Base-by-base conservation (phyloP, 2,113 vertebrate species). In the Nycticebus coucang region DNA sequence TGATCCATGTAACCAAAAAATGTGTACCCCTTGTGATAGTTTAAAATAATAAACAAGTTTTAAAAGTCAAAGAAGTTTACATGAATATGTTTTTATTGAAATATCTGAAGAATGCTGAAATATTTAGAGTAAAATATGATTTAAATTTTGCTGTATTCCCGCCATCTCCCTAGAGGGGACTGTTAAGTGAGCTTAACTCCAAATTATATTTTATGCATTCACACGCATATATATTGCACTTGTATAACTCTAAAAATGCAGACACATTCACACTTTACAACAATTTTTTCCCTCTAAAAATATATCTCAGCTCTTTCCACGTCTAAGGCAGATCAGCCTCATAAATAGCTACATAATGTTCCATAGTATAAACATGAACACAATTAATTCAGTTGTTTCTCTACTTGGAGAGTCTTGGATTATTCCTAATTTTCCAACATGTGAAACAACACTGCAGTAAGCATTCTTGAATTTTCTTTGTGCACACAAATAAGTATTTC, bases 211-310 rank as follows among this genome's bases (percentile, higher is more conserved):
- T 45, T 60, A 88, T 69, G 17, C 68, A 92, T 45, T 68, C 77
- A 69, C 2, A 53, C 53, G 19, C 22, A 77, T 13, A 75, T 50
- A 59, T 37, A 68, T 3, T 30, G 19, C 17, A 30, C 4, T 21
- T 45, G 5, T 72, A 60, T 21, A 78, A 77, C 50, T 78, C 68
- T 60, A 53, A n/a, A 88, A 60, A 77, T 35, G 35, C 9, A 68
- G 13, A 66, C 6, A 53, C 26, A 69, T 24, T 71, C 24, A 79
- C 69, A 12, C 33, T 71, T 77, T 33, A 85, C 7, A 85, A 74
- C 75, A 59, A 35, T 89, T 84, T 88, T 88, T 94, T 75, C 41
- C 4, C 28, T 50, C 55, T 78, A 62, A 71, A 88, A 95, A 89
- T 55, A 84, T 35, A 79, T 57, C 35, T 60, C n/a, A 69, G 30